Evolutionary conservation across 2,888 invertebrate species (phyloP).

Genomic region (Drosophila tanythrix): DNA sequence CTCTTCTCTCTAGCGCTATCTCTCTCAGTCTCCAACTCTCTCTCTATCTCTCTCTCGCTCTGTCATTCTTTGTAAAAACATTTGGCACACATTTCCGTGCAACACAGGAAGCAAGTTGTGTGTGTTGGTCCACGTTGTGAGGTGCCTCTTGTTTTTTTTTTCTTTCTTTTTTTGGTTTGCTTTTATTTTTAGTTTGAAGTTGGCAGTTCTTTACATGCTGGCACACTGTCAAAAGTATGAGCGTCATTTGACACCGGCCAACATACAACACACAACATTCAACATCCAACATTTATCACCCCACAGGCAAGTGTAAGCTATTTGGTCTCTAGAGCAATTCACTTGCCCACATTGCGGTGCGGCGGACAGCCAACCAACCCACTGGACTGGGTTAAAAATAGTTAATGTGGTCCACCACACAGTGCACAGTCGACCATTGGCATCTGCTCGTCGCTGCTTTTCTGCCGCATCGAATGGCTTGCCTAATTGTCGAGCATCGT

Average conservation of each 20-base stretch:
- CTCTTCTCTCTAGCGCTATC: background rate
- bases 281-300: conserved; percentile 1
- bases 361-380: conserved; percentile 35
- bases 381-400: conserved; percentile 55
- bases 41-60: background rate
- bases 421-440: background rate
- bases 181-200: conserved; percentile 46
- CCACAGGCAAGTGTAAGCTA: conserved; percentile 3
- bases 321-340: conserved; percentile 48
- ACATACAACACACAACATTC: conserved; percentile 24
- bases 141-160: background rate
- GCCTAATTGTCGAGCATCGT: conserved; percentile 42
- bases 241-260: conserved; percentile 44
- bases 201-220: conserved; percentile 17
- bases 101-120: conserved; percentile 65
- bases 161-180: background rate
- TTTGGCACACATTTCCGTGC: conserved; percentile 69
- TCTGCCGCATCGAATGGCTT: conserved; percentile 16
- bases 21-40: background rate
- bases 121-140: conserved; percentile 28
- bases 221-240: conserved; percentile 7
- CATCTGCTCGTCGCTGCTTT: conserved; percentile 9
- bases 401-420: conserved; percentile 29
- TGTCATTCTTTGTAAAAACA: conserved; percentile 36
- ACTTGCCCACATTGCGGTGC: conserved; percentile 45